Percentiles rank a stretch among this genome's conserved stretches.
phyloP scores from a whole-genome alignment of 2,797 vertebrate genomes.

The Pangasius krempfi region DNA sequence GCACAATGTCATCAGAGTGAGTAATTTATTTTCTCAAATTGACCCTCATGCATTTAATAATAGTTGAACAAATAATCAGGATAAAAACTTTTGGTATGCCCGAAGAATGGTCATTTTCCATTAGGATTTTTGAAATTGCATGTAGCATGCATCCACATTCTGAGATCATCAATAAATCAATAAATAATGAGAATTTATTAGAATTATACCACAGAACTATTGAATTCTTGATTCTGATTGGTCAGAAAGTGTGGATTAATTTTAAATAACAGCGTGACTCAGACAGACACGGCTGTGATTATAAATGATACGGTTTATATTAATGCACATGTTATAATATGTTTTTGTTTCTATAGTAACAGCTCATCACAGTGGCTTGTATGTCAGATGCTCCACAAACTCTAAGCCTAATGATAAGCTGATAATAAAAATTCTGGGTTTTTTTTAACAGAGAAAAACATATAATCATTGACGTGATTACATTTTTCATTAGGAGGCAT shows the following conservation, averaged over 20 bases:
- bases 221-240: background rate
- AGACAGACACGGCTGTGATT: background rate
- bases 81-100: slow-evolving; percentile 32
- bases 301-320: background rate
- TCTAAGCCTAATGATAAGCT: background rate
- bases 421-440: background rate
- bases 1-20: slow-evolving; percentile 51
- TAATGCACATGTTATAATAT: background rate
- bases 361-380: background rate
- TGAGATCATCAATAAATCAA: background rate
- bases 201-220: background rate
- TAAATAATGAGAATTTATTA: background rate
- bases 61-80: slow-evolving; percentile 51
- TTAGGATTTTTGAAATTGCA: background rate
- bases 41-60: slow-evolving; percentile 54
- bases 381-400: no score
- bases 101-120: background rate
- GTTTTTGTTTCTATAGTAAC: background rate
- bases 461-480: background rate
- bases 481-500: background rate
- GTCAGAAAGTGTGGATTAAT: background rate
- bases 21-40: slow-evolving; percentile 54
- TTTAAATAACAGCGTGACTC: background rate
- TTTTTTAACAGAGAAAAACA: background rate
- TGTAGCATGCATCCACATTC: background rate